Evolutionary conservation across 2,888 invertebrate species (phyloP).

Genomic region (Rhopalosiphum nymphaeae): DNA sequence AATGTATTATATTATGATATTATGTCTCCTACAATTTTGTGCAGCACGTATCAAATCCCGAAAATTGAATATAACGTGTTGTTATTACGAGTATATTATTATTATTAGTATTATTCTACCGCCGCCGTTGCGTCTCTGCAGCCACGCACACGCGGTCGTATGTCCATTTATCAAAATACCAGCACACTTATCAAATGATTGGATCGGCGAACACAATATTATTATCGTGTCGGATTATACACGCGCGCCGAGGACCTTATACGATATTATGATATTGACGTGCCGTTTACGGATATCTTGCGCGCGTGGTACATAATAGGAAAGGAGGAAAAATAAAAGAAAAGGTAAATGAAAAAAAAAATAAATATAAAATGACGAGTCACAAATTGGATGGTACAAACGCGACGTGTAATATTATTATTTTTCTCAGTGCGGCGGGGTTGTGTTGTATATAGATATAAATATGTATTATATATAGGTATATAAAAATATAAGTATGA

Average conservation of each 20-base stretch:
- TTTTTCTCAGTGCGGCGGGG: conserved; percentile 33
- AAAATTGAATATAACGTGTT: conserved; percentile 34
- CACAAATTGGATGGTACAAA: conserved; percentile 57
- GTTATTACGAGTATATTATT: background rate
- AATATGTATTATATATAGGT: background rate
- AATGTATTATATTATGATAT: background rate
- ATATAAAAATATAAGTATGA: background rate
- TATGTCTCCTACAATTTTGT: background rate
- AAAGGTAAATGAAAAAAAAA: conserved; percentile 14
- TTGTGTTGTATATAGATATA: background rate
- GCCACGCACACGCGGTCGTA: background rate
- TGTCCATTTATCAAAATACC: conserved; percentile 63
- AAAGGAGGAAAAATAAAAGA: conserved; percentile 12
- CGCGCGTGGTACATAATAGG: conserved; percentile 35
- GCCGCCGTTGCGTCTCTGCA: background rate
- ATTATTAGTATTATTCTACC: background rate
- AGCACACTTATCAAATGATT: conserved; percentile 61
- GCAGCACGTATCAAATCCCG: background rate
- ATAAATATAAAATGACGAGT: conserved; percentile 52
- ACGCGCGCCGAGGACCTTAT: conserved; percentile 2
- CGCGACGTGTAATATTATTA: conserved; percentile 36
- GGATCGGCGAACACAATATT: conserved; percentile 64
- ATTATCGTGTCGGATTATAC: conserved; percentile 61
- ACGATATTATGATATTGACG: conserved; percentile 46
- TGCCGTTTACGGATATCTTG: conserved; percentile 48